phyloP scores from a whole-genome alignment of 2,888 invertebrate species.

The Cosmia trapezina region DNA sequence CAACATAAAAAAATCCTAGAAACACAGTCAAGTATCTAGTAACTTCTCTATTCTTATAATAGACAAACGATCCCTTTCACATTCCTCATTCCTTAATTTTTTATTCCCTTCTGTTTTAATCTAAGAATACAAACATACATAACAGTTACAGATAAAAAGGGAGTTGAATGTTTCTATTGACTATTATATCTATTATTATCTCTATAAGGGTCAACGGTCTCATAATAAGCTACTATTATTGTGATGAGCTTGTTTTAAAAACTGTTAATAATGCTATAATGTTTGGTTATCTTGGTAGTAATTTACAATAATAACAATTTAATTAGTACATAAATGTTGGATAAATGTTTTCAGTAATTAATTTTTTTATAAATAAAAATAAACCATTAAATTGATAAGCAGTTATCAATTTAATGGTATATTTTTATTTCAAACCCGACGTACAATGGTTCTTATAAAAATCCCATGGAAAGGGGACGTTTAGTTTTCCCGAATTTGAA shows the following conservation, averaged over 20 bases:
- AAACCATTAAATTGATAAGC: too few relatives aligned
- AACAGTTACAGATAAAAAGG: constrained; percentile 44
- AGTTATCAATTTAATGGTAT: not conserved
- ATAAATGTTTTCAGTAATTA: not conserved
- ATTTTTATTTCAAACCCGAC: not conserved
- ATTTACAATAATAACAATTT: constrained; percentile 26
- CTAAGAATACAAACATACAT: constrained; percentile 40
- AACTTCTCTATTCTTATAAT: not conserved
- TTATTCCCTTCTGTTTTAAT: constrained; percentile 22
- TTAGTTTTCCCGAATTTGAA: not conserved
- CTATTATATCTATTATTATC: constrained; percentile 52
- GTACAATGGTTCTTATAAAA: not conserved
- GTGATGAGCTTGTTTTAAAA: constrained; percentile 37
- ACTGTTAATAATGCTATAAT: constrained; percentile 47
- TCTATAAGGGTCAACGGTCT: constrained; percentile 41
- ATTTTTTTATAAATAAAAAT: too few relatives aligned
- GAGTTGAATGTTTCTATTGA: constrained; percentile 53
- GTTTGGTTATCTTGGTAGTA: constrained; percentile 22
- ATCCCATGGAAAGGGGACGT: not conserved
- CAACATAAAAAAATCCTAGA: not conserved
- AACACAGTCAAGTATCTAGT: not conserved
- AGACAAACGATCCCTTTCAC: not conserved
- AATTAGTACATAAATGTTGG: too few relatives aligned
- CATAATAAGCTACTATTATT: constrained; percentile 41
- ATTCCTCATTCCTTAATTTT: constrained; percentile 18